Evolutionary conservation across 2,797 vertebrate genomes (phyloP).

Genomic region (Enteromius mattozi): DNA sequence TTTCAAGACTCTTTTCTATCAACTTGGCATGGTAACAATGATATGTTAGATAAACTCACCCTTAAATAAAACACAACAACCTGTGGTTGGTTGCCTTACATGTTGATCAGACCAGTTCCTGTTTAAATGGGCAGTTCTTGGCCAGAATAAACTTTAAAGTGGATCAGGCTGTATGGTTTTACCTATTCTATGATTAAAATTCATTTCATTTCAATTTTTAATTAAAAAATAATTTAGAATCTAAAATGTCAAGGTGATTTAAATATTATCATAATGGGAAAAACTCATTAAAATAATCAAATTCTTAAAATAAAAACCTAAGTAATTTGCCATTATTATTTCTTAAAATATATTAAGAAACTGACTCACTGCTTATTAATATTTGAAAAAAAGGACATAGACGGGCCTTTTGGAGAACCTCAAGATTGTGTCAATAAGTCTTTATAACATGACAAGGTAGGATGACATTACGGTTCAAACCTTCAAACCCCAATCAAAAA

Average conservation of each 20-base stretch:
- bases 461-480: background rate
- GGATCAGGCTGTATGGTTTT: background rate
- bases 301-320: background rate
- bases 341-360: background rate
- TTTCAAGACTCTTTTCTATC: background rate
- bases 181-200: background rate
- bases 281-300: background rate
- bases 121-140: background rate
- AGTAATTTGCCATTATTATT: background rate
- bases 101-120: constrained; percentile 7
- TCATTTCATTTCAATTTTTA: background rate
- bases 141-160: background rate
- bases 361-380: background rate
- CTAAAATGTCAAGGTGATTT: background rate
- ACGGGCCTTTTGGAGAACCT: too few relatives aligned
- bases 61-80: background rate
- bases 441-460: background rate
- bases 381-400: background rate
- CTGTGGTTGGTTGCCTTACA: background rate
- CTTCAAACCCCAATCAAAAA: background rate
- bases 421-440: background rate
- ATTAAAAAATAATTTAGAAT: background rate
- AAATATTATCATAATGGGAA: background rate
- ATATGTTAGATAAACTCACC: background rate
- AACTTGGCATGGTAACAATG: background rate